Evolutionary conservation across 53 echinoderm and acorn worm species (phyloP), one percentile per base, ranked within the genome.

Genomic region (Crossaster papposus): DNA sequence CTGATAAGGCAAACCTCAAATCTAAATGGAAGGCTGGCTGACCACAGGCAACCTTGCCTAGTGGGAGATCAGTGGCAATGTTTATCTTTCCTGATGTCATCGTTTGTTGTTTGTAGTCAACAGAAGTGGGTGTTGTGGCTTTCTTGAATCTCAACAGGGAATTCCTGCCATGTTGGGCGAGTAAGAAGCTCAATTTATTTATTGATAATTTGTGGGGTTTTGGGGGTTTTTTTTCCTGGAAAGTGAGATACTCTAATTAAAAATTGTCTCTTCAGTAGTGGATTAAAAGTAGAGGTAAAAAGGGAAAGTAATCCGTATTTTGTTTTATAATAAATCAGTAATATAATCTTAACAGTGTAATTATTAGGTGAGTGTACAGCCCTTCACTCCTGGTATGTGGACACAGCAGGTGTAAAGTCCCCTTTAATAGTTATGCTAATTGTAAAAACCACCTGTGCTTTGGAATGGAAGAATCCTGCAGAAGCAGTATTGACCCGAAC

Each of bases 361-460:
- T n/a, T n/a, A n/a, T n/a, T n/a, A n/a, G n/a, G n/a, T n/a, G n/a
- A 11, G 68, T 26, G 26, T 12, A 68, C 4, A 26, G 4, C n/a
- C n/a, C 2, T 26, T 10, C 65, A 17, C 22, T 65, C 10, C 68
- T 11, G 0, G 11, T 68, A 0, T 26, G 22, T 68, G 28, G 28
- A 26, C 5, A 68, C 68, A 28, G 68, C 28, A 68, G 68, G 5
- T 68, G 5, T 10, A 68, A 68, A 68, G 22, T 14, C 4, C 50
- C 51, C 78, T 78, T 78, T 78, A 78, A 78, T 50, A 50, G 11
- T 44, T 20, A 18, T 38, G 36, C 78, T 78, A n/a, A 78, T 24
- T 22, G 38, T 33, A 75, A 36, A 33, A 80, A 80, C 80, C 80
- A 80, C 80, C 80, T 80, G 80, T 80, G 80, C 80, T 80, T 44